phyloP scores from a whole-genome alignment of 2,888 invertebrate genomes.

The Trichogramma dendrolimi region DNA sequence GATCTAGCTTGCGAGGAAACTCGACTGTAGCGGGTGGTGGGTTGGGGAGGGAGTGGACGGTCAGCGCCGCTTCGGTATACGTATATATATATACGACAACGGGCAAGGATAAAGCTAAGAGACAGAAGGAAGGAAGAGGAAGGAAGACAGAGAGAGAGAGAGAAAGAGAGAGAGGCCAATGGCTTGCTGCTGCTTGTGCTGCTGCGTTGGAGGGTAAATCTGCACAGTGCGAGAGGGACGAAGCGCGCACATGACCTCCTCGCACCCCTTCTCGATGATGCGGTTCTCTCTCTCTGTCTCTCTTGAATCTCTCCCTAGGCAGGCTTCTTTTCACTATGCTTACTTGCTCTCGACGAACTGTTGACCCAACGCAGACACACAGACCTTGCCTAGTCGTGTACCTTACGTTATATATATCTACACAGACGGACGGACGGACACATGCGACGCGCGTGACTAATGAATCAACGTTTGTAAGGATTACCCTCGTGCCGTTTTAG shows the following conservation, averaged over 20 bases:
- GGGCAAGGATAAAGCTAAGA: constrained; percentile 42
- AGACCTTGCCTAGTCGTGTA: too few relatives aligned
- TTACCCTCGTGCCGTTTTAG: too few relatives aligned
- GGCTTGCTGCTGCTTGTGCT: background rate
- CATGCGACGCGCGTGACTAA: too few relatives aligned
- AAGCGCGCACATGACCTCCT: constrained; percentile 30
- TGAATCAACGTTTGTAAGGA: too few relatives aligned
- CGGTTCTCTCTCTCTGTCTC: constrained; percentile 2
- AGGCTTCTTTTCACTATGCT: too few relatives aligned
- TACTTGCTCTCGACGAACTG: too few relatives aligned
- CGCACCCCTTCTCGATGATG: constrained; percentile 2
- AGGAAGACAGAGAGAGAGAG: constrained; percentile 32
- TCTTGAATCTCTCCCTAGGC: constrained; percentile 1
- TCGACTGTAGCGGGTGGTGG: constrained; percentile 33
- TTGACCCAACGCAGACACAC: too few relatives aligned
- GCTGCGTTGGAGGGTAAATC: constrained; percentile 24
- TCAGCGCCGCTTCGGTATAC: constrained; percentile 33
- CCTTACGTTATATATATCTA: too few relatives aligned
- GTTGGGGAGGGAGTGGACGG: constrained; percentile 50
- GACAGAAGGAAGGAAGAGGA: constrained; percentile 26
- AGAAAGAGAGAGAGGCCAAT: constrained; percentile 33
- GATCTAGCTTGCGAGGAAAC: constrained; percentile 42
- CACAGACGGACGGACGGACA: too few relatives aligned
- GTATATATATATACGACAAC: too few relatives aligned
- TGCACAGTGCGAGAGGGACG: constrained; percentile 29